phyloP scores from a whole-genome alignment of 2,113 vertebrate genomes.

The Todiramphus chloris region DNA sequence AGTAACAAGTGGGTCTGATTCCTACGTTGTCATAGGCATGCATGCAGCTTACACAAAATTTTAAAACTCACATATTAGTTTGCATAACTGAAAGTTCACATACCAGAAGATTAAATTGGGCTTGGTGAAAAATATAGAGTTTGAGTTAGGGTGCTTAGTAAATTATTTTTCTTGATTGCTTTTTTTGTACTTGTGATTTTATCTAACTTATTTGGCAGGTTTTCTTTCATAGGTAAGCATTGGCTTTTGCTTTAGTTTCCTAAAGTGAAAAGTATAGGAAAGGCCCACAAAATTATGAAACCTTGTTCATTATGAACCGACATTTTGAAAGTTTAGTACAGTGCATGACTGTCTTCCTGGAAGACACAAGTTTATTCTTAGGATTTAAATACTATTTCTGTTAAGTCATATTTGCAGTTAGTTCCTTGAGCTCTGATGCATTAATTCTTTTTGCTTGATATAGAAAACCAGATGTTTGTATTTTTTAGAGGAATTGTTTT shows the following conservation, averaged over 20 bases:
- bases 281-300: fast-evolving
- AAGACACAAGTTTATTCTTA: not conserved
- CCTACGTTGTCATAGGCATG: not conserved
- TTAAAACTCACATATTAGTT: not conserved
- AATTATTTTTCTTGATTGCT: not conserved
- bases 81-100: not conserved
- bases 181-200: not conserved
- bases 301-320: not conserved
- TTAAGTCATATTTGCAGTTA: not conserved
- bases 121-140: not conserved
- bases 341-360: not conserved
- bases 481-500: not conserved
- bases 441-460: not conserved
- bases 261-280: not conserved
- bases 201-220: not conserved
- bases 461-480: not conserved
- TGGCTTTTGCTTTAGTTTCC: not conserved
- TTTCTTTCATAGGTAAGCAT: not conserved
- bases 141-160: not conserved
- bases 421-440: not conserved
- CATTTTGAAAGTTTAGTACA: not conserved
- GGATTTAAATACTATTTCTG: not conserved
- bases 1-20: fast-evolving
- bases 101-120: not conserved
- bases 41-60: not conserved